A percentile compares a stretch with the other conserved stretches of the same genome.
These are phyloP conservation scores for Danaus plexippus DNA, from an alignment of 1,140 invertebrate genomes.

Conservation along the genomic window DNA sequence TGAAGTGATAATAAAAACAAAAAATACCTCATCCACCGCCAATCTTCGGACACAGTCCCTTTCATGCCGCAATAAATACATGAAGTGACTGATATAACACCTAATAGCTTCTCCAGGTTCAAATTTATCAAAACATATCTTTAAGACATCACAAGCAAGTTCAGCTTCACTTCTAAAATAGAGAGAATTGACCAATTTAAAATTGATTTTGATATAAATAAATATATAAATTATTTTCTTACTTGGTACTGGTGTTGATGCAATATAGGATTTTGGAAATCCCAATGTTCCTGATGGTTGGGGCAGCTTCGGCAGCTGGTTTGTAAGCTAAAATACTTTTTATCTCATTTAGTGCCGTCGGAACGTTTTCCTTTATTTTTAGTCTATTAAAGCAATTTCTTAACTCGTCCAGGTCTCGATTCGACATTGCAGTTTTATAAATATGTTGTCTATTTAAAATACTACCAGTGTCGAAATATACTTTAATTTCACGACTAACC, in stretches of 20 bases:
- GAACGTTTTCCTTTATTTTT: slow-evolving; percentile 35
- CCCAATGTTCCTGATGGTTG: slow-evolving; percentile 39
- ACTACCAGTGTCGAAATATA: no score
- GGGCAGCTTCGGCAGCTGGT: slow-evolving; percentile 29
- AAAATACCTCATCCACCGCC: slow-evolving; percentile 69
- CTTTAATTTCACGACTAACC: no score
- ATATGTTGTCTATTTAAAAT: no score
- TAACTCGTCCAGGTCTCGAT: slow-evolving; percentile 33
- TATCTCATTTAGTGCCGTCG: slow-evolving; percentile 43
- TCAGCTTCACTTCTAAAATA: slow-evolving; percentile 67
- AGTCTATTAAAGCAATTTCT: slow-evolving; percentile 36
- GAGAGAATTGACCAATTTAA: neutral
- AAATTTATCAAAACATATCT: slow-evolving; percentile 73
- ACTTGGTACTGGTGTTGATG: slow-evolving; percentile 44
- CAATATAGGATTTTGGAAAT: slow-evolving; percentile 52
- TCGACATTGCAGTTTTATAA: slow-evolving; percentile 27
- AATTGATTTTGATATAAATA: no score
- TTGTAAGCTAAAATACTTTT: slow-evolving; percentile 44
- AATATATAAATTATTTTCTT: slow-evolving; percentile 12
- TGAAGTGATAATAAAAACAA: neutral
- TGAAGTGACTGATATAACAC: slow-evolving; percentile 63
- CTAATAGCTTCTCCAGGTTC: slow-evolving; percentile 64
- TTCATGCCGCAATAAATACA: slow-evolving; percentile 72
- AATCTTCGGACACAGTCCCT: slow-evolving; percentile 68
- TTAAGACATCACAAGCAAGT: slow-evolving; percentile 74